Percentiles rank a stretch among this genome's conserved stretches.
These are phyloP conservation scores for Epicauta chinensis DNA, from an alignment of 1,140 invertebrate genomes.

Conservation along the genomic window DNA sequence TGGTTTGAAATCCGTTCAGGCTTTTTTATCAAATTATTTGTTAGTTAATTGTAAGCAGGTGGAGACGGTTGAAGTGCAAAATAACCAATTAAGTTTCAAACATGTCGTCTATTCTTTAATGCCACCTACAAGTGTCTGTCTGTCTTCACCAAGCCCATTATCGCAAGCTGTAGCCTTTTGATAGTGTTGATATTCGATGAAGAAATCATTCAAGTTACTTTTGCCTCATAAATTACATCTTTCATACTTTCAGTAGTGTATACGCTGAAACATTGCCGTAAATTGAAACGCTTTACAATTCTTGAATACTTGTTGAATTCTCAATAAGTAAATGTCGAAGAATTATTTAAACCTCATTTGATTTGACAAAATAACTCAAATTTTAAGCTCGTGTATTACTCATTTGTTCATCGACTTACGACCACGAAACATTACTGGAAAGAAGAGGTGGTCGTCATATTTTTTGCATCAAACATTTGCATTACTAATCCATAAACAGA, in stretches of 20 bases:
- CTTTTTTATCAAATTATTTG: too few relatives aligned
- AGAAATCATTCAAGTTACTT: conserved; percentile 74
- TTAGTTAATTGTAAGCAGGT: too few relatives aligned
- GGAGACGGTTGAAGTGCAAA: too few relatives aligned
- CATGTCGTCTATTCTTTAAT: too few relatives aligned
- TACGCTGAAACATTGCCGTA: conserved; percentile 67
- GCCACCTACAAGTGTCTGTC: too few relatives aligned
- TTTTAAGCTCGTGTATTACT: conserved; percentile 69
- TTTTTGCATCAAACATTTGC: conserved; percentile 68
- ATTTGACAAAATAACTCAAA: conserved; percentile 63
- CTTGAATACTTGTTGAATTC: conserved; percentile 70
- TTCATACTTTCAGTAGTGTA: conserved; percentile 74
- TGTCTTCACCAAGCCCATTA: conserved; percentile 21
- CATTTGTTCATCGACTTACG: conserved; percentile 59
- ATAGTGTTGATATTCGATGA: conserved; percentile 79
- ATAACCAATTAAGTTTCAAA: too few relatives aligned
- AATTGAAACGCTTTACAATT: conserved; percentile 71
- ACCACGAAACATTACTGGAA: conserved; percentile 71
- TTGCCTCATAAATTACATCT: conserved; percentile 74
- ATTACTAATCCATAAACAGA: conserved; percentile 67
- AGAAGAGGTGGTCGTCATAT: conserved; percentile 72
- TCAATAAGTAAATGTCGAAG: conserved; percentile 61
- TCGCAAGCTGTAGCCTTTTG: conserved; percentile 50
- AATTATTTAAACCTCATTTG: conserved; percentile 64
- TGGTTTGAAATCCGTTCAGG: too few relatives aligned